phyloP scores from a whole-genome alignment of 1,140 invertebrate species.

The Apolygus lucorum region DNA sequence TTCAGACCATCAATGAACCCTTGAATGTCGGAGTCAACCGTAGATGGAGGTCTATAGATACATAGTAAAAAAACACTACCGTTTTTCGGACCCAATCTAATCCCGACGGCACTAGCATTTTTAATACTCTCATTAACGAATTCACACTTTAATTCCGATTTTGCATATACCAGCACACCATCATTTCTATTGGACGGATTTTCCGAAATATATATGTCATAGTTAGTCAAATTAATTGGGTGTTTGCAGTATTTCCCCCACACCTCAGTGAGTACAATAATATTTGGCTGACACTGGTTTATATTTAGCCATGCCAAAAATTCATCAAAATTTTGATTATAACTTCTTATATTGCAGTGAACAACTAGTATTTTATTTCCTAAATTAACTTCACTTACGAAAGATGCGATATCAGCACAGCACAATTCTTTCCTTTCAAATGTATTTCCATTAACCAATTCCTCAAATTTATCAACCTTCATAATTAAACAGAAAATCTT shows the following conservation, averaged over 20 bases:
- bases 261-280: too few relatives aligned
- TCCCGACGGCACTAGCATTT: not conserved
- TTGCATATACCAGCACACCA: not conserved
- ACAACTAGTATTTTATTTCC: not conserved
- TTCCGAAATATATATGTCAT: not conserved
- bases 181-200: not conserved
- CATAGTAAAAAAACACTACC: not conserved
- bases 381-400: too few relatives aligned
- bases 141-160: not conserved
- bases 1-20: not conserved
- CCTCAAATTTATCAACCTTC: not conserved
- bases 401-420: too few relatives aligned
- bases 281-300: too few relatives aligned
- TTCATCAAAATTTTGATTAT: not conserved
- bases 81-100: not conserved
- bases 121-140: not conserved
- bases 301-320: too few relatives aligned
- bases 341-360: not conserved
- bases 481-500: not conserved
- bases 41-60: not conserved
- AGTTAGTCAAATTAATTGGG: not conserved
- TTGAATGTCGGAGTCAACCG: not conserved
- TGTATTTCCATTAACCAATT: not conserved
- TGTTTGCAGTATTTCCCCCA: too few relatives aligned
- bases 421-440: not conserved